Evolutionary conservation across 2,113 vertebrate species (phyloP), one percentile per base, ranked within the genome.

Genomic region (Engystomops pustulosus): DNA sequence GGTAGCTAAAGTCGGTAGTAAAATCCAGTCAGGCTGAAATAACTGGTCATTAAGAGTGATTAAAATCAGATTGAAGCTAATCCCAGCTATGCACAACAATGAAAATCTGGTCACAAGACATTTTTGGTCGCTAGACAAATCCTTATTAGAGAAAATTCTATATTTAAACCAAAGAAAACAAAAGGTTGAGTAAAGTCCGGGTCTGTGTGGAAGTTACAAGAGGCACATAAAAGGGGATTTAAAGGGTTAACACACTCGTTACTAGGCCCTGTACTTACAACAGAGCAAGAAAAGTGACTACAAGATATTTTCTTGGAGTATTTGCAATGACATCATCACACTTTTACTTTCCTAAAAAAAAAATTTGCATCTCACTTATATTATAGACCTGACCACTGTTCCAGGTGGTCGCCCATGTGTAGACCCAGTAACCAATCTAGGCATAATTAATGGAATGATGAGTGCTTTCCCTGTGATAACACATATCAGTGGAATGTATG

Each of bases 1-100:
- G 87, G 90, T 90, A 90, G 88, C 89, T 86, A 79, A 72, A 86
- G 82, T 53, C 88, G 86, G 88, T 89, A 89, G 87, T 87, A 89
- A 90, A 36, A 91, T 87, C 79, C 85, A 82, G 87, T 86, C 87
- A 86, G 88, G 89, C 85, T 90, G 90, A 88, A 91, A 88, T 88
- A 89, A 91, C 86, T 0, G 88, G 89, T 90, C 90, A 92, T 93
- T 93, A 93, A 89, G 87, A 72, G 87, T 91, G 90, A 92, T 93
- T 92, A 91, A 89, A 90, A 81, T 92, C 91, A 91, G 89, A 89
- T 89, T 92, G 86, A 89, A 88, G 87, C 86, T 82, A 88, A 90
- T 85, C 90, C 85, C 87, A 88, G 86, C 86, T 86, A 88, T 85
- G 85, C 90, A 86, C 87, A 89, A 88, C 53, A 51, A 77, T 60